phyloP scores from a whole-genome alignment of 2,113 vertebrate species.

The Regulus satrapa region DNA sequence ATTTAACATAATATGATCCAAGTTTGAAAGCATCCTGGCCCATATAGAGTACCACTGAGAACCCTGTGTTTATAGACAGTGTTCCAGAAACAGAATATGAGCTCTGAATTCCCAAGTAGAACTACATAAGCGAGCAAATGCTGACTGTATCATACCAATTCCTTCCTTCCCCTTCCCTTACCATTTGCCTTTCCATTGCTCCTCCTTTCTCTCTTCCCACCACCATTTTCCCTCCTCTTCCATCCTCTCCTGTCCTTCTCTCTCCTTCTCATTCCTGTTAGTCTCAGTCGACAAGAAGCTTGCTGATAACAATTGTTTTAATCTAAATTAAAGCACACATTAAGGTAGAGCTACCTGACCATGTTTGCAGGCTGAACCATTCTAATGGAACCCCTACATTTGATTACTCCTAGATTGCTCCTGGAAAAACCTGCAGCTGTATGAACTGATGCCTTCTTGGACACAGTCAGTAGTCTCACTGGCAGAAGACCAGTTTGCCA shows the following conservation, averaged over 20 bases:
- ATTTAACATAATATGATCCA: neutral
- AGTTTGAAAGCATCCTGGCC: neutral
- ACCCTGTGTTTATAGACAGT: accelerated
- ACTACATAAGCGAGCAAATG: accelerated
- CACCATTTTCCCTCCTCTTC: neutral
- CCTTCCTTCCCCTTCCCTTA: neutral
- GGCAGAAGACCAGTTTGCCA: neutral
- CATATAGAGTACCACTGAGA: neutral
- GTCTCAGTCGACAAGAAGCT: neutral
- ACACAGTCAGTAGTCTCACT: neutral
- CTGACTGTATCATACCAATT: accelerated
- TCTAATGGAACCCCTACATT: neutral
- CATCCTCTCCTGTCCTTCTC: neutral
- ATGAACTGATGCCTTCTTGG: neutral
- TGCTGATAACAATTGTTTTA: neutral
- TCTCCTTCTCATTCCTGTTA: neutral
- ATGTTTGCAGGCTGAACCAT: neutral
- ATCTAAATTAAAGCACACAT: neutral
- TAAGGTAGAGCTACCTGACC: neutral
- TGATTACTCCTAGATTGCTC: neutral
- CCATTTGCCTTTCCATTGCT: neutral
- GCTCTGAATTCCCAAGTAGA: neutral
- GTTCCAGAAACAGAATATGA: neutral
- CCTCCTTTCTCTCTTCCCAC: neutral
- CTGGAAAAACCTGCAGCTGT: neutral